Evolutionary conservation across 2,888 invertebrate species (phyloP), one percentile per base, ranked within the genome.

Genomic region (Argynnis bischoffii): DNA sequence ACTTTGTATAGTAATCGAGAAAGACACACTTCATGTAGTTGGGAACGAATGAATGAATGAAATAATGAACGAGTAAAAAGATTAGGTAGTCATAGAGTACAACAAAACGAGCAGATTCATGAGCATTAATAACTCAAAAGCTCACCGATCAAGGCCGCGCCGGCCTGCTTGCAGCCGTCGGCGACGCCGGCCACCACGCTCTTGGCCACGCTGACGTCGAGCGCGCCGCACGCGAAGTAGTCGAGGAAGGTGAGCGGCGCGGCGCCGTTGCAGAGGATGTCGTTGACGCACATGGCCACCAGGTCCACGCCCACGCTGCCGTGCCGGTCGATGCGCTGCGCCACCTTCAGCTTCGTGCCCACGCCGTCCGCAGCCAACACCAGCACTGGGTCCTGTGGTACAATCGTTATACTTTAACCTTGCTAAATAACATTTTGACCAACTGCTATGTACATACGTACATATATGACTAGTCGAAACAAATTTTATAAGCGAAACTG

Each of bases 221-320:
- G 91, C 56, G 94, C 88, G 5, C 98, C 98, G 76, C 98, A 97
- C 11, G 99, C 98, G 88, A 97, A 98, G 90, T 99, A 99, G 88
- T 99, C 99, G 47, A 99, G 94, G 93, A 99, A 99, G 73, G 98
- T 98, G n/a, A 99, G 89, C 0, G 99, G 99, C 75, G 97, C 96
- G 0, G 99, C 99, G 6, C 99, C 99, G 79, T 99, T 98, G 73
- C 98, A 98, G 47, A 99, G 93, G 57, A 99, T 96, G 87, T 99
- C 99, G 90, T 99, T 99, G 6, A 98, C 99, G 83, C 99, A 99
- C 99, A 99, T 99, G 13, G 99, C 99, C 2, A 99, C 99, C 69
- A 99, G 93, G 91, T 99, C 99, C 69, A 98, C 95, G 48, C 99
- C 99, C 71, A 99, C 95, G 0, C 96, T 96, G 71, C 94, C 90